Evolutionary conservation across 2,113 vertebrate species (phyloP).

Genomic region (Piprites chloris): DNA sequence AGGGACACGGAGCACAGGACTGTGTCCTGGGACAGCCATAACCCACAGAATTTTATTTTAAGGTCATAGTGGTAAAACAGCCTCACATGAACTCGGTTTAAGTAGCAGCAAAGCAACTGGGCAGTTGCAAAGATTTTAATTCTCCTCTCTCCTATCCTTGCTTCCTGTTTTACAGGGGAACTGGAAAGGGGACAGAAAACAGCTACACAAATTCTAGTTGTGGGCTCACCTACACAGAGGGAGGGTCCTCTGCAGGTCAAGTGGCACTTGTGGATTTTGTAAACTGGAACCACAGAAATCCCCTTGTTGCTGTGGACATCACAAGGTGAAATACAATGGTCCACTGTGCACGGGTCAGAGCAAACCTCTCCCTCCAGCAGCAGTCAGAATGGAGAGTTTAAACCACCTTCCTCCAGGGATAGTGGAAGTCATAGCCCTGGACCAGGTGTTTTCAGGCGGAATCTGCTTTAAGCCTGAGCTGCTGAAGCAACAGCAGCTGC

Average conservation of each 20-base stretch:
- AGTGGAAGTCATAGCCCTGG: neutral
- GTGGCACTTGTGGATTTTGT: neutral
- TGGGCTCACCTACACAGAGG: neutral
- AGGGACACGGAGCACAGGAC: neutral
- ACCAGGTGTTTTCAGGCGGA: neutral
- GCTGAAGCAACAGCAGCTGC: neutral
- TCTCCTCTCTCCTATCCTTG: neutral
- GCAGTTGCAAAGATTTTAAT: neutral
- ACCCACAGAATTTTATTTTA: neutral
- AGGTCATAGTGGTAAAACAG: neutral
- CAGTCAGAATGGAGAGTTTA: neutral
- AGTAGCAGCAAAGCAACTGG: neutral
- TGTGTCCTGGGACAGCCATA: neutral
- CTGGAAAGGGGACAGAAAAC: neutral
- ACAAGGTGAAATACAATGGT: neutral
- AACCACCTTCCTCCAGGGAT: neutral
- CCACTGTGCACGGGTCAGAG: neutral
- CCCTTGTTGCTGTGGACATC: neutral
- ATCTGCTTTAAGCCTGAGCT: neutral
- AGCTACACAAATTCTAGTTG: neutral
- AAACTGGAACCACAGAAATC: neutral
- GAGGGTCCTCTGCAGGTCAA: neutral
- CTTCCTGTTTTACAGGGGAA: neutral
- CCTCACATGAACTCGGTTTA: neutral
- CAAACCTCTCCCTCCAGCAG: neutral